Base-by-base conservation (phyloP, 2,888 invertebrate genomes). In the Erebia aethiops region DNA sequence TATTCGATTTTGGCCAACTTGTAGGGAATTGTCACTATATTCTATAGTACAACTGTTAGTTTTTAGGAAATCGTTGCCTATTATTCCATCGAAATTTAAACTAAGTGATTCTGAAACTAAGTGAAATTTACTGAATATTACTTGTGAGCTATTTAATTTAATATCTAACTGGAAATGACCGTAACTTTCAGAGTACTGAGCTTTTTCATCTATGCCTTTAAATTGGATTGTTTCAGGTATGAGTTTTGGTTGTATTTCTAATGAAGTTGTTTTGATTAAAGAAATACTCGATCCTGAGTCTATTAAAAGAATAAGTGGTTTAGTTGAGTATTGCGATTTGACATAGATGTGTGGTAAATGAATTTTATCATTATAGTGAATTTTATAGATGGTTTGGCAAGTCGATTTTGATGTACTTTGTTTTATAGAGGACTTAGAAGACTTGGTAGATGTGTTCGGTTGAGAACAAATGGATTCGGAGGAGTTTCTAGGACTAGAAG, bases 341-440 rank as follows among this genome's bases (percentile, higher is more conserved):
- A 16, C 60, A 43, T 61, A 60, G 16, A 61, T 11, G 43, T 61
- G 60, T 1, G 43, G 43, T 10, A 61, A 43, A 43, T 43, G 43
- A 3, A 7, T 43, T 61, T 61, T 61, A 16, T 61, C 16, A 18
- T 61, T 43, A 43, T 61, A 61, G 10, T 43, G 43, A n/a, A 61
- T 61, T 43, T 61, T 43, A 61, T 43, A 61, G 43, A 43, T 18
- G n/a, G n/a, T 16, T 43, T 18, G 26, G 57, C n/a, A n/a, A n/a
- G n/a, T n/a, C n/a, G n/a, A n/a, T n/a, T n/a, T n/a, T n/a, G n/a
- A n/a, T n/a, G n/a, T n/a, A n/a, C n/a, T n/a, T n/a, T n/a, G n/a
- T n/a, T n/a, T n/a, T n/a, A n/a, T n/a, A n/a, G n/a, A n/a, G n/a
- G n/a, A n/a, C n/a, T n/a, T n/a, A n/a, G n/a, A n/a, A n/a, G n/a